Percentiles rank a stretch among this genome's conserved stretches.
phyloP scores from a whole-genome alignment of 1,140 invertebrate genomes.

The Dicyema japonicum region DNA sequence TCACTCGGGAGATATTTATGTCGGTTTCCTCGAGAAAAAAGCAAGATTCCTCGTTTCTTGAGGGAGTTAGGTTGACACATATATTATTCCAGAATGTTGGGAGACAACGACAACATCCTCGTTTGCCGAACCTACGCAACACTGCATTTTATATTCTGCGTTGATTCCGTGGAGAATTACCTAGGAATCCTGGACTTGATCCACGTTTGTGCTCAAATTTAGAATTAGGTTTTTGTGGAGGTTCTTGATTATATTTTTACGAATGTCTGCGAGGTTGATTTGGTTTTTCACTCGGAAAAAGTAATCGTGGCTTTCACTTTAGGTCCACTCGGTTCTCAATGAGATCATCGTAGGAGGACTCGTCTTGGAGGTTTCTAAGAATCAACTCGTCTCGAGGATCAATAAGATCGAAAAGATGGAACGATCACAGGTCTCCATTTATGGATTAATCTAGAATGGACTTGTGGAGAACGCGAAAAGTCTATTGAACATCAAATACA shows the following conservation, averaged over 20 bases:
- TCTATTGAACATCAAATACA: too few relatives aligned
- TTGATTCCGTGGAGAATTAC: conserved; percentile 93
- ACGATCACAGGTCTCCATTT: too few relatives aligned
- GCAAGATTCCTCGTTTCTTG: conserved; percentile 94
- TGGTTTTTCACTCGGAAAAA: conserved; percentile 96
- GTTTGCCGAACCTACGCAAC: conserved; percentile 97
- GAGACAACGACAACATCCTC: conserved; percentile 86
- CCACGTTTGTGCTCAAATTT: too few relatives aligned
- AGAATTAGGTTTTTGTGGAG: conserved; percentile 98
- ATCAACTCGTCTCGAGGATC: too few relatives aligned
- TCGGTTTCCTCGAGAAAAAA: conserved; percentile 89
- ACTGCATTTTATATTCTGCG: conserved; percentile 94
- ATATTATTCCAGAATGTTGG: conserved; percentile 35
- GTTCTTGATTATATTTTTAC: conserved; percentile 95
- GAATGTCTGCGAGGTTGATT: conserved; percentile 92
- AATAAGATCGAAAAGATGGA: too few relatives aligned
- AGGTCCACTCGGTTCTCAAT: conserved; percentile 3
- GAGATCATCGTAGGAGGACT: conserved; percentile 3
- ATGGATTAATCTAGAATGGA: too few relatives aligned
- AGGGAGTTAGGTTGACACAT: conserved; percentile 55
- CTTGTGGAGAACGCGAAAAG: too few relatives aligned
- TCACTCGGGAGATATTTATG: conserved; percentile 93
- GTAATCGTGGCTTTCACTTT: too few relatives aligned
- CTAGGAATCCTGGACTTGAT: conserved; percentile 88
- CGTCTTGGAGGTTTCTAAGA: conserved; percentile 3